Evolutionary conservation across 2,797 vertebrate species (phyloP), one percentile per base, ranked within the genome.

Genomic region (Xiphorhynchus erythropygius): DNA sequence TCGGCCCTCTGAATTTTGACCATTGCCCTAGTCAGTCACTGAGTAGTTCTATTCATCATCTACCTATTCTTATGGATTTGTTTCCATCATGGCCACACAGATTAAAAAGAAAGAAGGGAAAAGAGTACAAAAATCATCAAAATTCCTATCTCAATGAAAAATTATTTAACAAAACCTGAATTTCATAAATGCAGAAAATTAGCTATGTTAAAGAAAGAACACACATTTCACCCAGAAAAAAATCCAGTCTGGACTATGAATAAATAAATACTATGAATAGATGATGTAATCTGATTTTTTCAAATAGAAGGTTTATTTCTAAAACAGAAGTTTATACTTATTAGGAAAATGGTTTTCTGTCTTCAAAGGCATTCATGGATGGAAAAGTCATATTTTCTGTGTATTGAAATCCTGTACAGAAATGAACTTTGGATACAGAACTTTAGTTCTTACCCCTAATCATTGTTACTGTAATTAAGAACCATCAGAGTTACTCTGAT

Each of bases 21-120:
- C 97, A 96, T 70, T 97, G 89, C 71, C n/a, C 90, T 96, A 96
- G 96, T 97, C 97, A 98, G 94, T 98, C 97, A 98, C 89, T 68
- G 88, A 97, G 92, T 93, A 95, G 73, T 79, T 96, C 94, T 87
- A 59, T 97, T 97, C 95, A 97, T 98, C 96, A 97, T 94, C 96
- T 96, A 85, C 93, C 94, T 97, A 84, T 98, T 98, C 97, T 97
- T 97, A 94, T 53, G 90, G 75, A 95, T 95, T 93, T 95, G 86
- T 95, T 94, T 94, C 91, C 85, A 75, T 95, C 90, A 47, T 87
- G 80, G 77, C 63, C 90, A 94, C 77, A 77, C 89, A 88, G 69
- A 97, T 81, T 93, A 90, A 97, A 96, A 94, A 87, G 79, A 68
- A 56, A 74, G 30, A 91, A 19, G 3, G 18, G 16, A 89, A 87